phyloP scores from a whole-genome alignment of 2,797 vertebrate genomes.

The Gobionotothen gibberifrons region DNA sequence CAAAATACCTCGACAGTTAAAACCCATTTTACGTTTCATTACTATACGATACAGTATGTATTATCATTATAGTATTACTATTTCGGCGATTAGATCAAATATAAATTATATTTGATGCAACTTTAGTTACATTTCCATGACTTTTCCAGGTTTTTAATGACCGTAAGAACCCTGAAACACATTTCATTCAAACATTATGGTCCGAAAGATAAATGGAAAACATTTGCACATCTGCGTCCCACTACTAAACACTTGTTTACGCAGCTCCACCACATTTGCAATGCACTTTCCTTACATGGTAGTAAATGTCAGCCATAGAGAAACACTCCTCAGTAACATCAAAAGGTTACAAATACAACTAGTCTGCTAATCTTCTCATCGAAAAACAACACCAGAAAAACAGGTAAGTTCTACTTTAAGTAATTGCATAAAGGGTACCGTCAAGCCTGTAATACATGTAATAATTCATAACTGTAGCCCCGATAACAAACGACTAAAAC shows the following conservation, averaged over 20 bases:
- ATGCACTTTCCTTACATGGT: background rate
- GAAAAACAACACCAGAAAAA: background rate
- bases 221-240: background rate
- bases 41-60: no score
- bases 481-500: background rate
- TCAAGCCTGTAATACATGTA: background rate
- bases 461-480: background rate
- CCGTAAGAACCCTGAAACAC: no score
- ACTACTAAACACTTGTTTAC: background rate
- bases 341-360: background rate
- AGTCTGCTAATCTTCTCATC: background rate
- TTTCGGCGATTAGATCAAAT: no score
- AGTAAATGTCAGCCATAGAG: background rate
- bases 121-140: no score
- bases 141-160: no score
- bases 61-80: no score
- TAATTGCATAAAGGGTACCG: no score
- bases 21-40: no score
- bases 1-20: no score
- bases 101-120: no score
- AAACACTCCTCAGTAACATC: background rate
- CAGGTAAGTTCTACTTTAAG: background rate
- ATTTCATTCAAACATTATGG: background rate
- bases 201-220: background rate
- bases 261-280: background rate